phyloP scores from a whole-genome alignment of 2,797 vertebrate species.

The Lepus townsendii region DNA sequence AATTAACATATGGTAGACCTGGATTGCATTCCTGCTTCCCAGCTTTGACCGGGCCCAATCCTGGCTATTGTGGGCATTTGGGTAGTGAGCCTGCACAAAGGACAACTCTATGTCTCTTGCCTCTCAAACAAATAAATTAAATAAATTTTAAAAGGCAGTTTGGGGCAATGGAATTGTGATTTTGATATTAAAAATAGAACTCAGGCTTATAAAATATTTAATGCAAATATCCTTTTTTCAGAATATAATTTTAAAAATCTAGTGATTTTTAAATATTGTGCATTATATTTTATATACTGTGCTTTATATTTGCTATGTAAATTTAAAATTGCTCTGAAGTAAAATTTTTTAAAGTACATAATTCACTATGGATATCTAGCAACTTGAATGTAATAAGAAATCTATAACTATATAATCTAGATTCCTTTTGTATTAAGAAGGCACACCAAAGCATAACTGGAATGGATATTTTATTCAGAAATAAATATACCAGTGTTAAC shows the following conservation, averaged over 20 bases:
- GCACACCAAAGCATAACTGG: background rate
- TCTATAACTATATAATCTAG: background rate
- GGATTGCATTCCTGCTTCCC: no score
- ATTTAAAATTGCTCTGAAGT: no score
- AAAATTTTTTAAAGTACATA: background rate
- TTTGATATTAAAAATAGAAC: slow-evolving; percentile 26
- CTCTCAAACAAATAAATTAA: no score
- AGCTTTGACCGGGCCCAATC: no score
- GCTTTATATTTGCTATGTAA: no score
- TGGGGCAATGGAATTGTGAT: background rate
- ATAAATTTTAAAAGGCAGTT: background rate
- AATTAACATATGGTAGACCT: no score
- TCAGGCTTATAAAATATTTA: background rate
- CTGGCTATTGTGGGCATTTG: no score
- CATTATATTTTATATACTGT: no score
- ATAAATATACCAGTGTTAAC: background rate
- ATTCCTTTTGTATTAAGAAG: background rate
- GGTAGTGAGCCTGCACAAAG: no score
- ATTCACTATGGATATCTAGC: background rate
- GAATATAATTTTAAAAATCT: background rate
- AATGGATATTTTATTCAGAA: background rate
- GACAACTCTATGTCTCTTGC: no score
- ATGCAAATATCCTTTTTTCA: background rate
- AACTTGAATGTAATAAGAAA: background rate
- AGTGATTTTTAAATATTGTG: background rate